phyloP scores from a whole-genome alignment of 2,888 invertebrate genomes.

The Pristionchus japonicus region DNA sequence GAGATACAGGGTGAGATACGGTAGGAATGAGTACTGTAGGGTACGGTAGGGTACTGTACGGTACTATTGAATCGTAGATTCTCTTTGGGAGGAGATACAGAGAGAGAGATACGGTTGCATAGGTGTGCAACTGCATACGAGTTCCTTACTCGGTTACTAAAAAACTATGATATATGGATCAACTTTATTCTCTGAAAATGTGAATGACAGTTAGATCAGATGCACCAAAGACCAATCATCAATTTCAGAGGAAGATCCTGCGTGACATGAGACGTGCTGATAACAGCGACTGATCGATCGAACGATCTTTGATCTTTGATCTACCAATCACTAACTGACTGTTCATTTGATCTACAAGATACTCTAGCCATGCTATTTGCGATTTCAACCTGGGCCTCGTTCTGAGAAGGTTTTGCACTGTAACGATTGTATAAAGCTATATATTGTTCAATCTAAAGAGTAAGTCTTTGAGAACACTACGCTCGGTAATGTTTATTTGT shows the following conservation, averaged over 20 bases:
- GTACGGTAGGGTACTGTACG: background rate
- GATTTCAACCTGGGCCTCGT: constrained; percentile 3
- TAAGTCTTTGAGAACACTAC: too few relatives aligned
- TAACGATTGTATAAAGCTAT: background rate
- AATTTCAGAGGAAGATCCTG: constrained; percentile 3
- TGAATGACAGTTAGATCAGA: background rate
- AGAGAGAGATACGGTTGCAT: background rate
- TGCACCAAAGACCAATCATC: background rate
- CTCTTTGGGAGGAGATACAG: background rate
- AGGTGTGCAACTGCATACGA: too few relatives aligned
- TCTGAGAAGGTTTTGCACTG: background rate
- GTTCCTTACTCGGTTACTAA: too few relatives aligned
- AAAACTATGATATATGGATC: background rate
- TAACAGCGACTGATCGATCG: background rate
- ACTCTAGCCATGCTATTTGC: constrained; percentile 35
- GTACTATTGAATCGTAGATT: background rate
- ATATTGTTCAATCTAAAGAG: too few relatives aligned
- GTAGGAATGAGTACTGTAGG: background rate
- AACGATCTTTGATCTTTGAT: too few relatives aligned
- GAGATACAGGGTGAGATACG: constrained; percentile 6
- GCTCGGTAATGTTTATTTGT: too few relatives aligned
- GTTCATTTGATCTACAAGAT: constrained; percentile 15
- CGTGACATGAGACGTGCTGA: background rate
- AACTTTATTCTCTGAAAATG: too few relatives aligned
- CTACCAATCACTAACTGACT: background rate